Evolutionary conservation across 2,797 vertebrate species (phyloP).

Genomic region (Ara ararauna): DNA sequence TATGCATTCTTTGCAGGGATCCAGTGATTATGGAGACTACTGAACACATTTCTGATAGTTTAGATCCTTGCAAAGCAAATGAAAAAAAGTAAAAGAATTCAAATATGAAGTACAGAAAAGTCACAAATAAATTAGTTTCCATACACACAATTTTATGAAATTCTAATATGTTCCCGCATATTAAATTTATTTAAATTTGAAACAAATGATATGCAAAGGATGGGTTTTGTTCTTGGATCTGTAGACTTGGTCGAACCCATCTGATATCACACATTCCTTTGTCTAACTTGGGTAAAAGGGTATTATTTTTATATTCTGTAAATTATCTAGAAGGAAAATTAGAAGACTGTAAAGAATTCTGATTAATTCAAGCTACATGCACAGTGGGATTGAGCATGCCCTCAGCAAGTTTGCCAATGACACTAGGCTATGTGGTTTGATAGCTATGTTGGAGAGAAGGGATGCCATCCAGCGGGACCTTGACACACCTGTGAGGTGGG

Average conservation of each 20-base stretch:
- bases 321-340: background rate
- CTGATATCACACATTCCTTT: background rate
- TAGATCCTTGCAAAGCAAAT: background rate
- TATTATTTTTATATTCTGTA: constrained; percentile 33
- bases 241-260: background rate
- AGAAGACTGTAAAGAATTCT: constrained; percentile 35
- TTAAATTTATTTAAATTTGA: background rate
- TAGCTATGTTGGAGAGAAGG: background rate
- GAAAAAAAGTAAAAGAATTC: background rate
- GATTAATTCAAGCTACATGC: constrained; percentile 40
- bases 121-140: background rate
- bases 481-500: background rate
- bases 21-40: background rate
- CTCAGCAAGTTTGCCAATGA: background rate
- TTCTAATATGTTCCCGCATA: background rate
- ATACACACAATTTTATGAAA: background rate
- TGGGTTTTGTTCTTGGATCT: background rate
- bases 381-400: background rate
- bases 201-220: background rate
- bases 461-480: background rate
- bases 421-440: background rate
- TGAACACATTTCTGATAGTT: background rate
- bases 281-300: background rate
- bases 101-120: background rate
- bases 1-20: background rate